Base-by-base conservation (phyloP, 2,888 invertebrate species). In the Brachypalpus laphriformis region DNA sequence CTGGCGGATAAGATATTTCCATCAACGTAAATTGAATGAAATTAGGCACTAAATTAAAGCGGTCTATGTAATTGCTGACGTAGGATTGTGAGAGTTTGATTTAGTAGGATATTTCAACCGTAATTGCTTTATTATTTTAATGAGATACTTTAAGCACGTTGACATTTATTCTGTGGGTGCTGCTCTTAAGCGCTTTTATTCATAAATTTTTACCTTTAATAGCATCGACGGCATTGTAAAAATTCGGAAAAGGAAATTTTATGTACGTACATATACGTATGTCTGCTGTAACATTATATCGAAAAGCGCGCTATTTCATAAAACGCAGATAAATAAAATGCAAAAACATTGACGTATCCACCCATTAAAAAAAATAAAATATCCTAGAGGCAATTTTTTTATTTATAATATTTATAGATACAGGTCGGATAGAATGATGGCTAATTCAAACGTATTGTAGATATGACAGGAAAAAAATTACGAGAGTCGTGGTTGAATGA, bases 11-110 rank as follows among this genome's bases (percentile, higher is more conserved):
- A 20, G 31, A 42, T 56, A 45, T 57, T 57, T 45, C n/a, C 70
- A 70, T 56, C 70, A 70, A 70, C 42, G 70, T 59, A 61, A 42
- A 51, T 49, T 72, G 72, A 59, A 72, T 61, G 61, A 72, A 49
- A 72, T 61, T 49, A 42, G 37, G 61, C 8, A 28, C 28, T 61
- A 40, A 72, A 61, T 61, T 51, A 18, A 61, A 49, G 9, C 42
- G 3, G n/a, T 5, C 20, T 56, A n/a, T 31, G 56, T 34, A 31
- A 56, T 31, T 40, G 42, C 68, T n/a, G 56, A 42, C 56, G 34
- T 31, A 57, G 16, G 20, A 70, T 31, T 65, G 20, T 16, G 14
- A 22, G 37, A 22, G 5, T 18, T 49, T 56, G 31, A 31, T 56
- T 56, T 56, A 42, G n/a, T 42, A 42, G 20, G 31, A 31, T 42